Evolutionary conservation across 2,797 vertebrate species (phyloP).

Genomic region (Champsocephalus gunnari): DNA sequence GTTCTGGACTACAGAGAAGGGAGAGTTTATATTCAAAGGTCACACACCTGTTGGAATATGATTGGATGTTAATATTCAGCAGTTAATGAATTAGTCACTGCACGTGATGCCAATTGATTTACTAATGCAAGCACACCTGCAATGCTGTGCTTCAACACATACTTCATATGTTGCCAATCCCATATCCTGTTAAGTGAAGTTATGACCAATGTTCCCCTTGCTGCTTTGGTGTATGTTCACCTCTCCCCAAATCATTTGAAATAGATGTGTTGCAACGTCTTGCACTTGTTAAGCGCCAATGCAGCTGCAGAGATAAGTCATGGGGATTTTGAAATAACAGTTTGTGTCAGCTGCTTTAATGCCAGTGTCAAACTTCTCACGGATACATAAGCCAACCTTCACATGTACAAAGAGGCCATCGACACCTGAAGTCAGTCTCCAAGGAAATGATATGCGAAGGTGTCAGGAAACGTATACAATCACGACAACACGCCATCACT

Average conservation of each 20-base stretch:
- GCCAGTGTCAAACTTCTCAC: conserved; percentile 9
- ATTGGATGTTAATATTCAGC: neutral
- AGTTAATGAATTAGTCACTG: neutral
- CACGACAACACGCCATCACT: conserved; percentile 12
- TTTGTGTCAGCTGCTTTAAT: conserved; percentile 36
- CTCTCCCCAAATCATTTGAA: neutral
- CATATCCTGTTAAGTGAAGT: neutral
- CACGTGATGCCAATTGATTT: neutral
- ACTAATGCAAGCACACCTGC: neutral
- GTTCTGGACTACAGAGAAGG: neutral
- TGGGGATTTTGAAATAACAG: neutral
- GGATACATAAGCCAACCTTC: conserved; percentile 25
- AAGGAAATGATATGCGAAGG: conserved; percentile 23
- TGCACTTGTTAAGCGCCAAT: conserved; percentile 3
- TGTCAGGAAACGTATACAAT: neutral
- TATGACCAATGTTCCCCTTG: neutral
- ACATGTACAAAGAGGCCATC: conserved; percentile 10
- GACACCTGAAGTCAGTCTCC: conserved; percentile 18
- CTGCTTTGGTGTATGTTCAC: neutral
- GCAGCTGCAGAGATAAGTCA: neutral
- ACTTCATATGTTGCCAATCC: neutral
- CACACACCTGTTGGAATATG: neutral
- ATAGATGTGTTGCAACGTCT: conserved; percentile 4
- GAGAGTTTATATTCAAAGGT: neutral
- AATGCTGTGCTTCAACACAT: neutral